Evolutionary conservation across 2,797 vertebrate genomes (phyloP).

Genomic region (Falco novaeseelandiae): DNA sequence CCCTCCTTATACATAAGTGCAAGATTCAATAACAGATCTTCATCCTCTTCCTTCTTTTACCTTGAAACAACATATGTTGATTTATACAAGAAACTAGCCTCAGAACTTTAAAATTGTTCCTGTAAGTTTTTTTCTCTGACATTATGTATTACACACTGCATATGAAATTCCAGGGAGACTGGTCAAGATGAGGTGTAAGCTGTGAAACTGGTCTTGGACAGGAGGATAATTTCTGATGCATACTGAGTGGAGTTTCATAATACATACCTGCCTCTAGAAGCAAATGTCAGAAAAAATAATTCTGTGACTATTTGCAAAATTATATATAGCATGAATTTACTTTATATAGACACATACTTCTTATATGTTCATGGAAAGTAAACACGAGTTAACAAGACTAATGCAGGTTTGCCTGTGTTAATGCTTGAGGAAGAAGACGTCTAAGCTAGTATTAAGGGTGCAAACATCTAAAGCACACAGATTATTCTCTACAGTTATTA

Average conservation of each 20-base stretch:
- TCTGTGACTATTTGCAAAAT: neutral
- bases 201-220: neutral
- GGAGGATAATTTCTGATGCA: neutral
- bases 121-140: neutral
- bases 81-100: neutral
- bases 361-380: neutral
- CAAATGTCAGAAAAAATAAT: neutral
- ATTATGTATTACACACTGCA: accelerated
- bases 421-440: neutral
- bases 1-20: accelerated
- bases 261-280: neutral
- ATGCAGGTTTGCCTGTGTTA: neutral
- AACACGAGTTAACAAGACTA: neutral
- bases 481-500: neutral
- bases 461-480: neutral
- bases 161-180: neutral
- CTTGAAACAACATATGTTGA: neutral
- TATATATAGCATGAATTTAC: neutral
- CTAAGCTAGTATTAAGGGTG: neutral
- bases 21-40: neutral
- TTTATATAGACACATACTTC: neutral
- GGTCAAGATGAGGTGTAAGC: neutral
- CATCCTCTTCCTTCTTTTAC: neutral
- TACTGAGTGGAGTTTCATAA: neutral
- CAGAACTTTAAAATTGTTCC: neutral